phyloP scores from a whole-genome alignment of 1,140 invertebrate species.

The Drosophila repletoides region DNA sequence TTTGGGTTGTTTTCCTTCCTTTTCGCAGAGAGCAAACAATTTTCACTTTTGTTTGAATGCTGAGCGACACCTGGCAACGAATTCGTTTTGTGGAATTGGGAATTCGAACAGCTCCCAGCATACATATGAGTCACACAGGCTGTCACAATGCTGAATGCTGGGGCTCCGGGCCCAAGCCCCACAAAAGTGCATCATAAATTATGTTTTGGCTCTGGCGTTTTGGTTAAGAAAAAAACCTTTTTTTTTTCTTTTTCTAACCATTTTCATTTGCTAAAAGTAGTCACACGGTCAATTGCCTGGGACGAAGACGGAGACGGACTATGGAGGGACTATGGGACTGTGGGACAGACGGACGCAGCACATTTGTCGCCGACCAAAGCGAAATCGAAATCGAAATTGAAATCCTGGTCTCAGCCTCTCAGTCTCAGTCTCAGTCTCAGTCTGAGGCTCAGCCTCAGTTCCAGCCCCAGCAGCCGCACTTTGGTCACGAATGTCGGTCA shows the following conservation, averaged over 20 bases:
- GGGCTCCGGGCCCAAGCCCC: conserved; percentile 23
- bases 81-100: neutral
- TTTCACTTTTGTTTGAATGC: conserved; percentile 74
- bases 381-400: conserved; percentile 78
- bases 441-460: conserved; percentile 4
- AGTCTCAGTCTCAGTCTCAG: conserved; percentile 6
- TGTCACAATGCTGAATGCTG: conserved; percentile 24
- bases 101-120: conserved; percentile 13
- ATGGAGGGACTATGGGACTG: neutral
- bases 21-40: conserved; percentile 17
- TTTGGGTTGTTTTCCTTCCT: neutral
- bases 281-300: conserved; percentile 66
- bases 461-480: conserved; percentile 57
- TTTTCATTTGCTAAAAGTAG: conserved; percentile 81
- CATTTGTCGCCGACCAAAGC: conserved; percentile 67
- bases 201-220: conserved; percentile 57
- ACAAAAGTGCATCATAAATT: conserved; percentile 79
- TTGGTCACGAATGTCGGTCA: conserved; percentile 80
- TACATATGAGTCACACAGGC: conserved; percentile 58
- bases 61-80: conserved; percentile 63
- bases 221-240: conserved; percentile 39
- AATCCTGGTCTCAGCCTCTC: conserved; percentile 52
- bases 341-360: conserved; percentile 29
- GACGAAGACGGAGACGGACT: neutral
- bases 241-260: conserved; percentile 53